Evolutionary conservation across 2,113 vertebrate genomes (phyloP).

Genomic region (Eonycteris spelaea): DNA sequence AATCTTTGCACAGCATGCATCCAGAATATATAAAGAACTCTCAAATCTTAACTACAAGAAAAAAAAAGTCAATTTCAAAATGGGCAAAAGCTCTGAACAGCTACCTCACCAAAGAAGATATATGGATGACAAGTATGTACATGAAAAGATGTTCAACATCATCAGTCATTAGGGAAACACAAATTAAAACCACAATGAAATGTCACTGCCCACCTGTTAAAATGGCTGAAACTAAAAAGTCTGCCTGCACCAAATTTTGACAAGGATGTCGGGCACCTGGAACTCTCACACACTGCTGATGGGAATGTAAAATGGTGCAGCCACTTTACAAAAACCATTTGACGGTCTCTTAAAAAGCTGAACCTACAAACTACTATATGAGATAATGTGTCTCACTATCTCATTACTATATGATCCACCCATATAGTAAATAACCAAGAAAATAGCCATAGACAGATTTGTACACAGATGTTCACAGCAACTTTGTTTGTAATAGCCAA

Average conservation of each 20-base stretch:
- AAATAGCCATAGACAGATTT: background rate
- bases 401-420: background rate
- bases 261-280: background rate
- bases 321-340: conserved; percentile 4
- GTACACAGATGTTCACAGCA: background rate
- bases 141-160: background rate
- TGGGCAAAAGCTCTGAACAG: background rate
- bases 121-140: background rate
- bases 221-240: conserved; percentile 3
- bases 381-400: background rate
- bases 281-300: background rate
- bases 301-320: background rate
- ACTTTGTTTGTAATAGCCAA: conserved; percentile 38
- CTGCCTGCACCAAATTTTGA: background rate
- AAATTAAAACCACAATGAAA: conserved; percentile 6
- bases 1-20: background rate
- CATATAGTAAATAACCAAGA: conserved; percentile 29
- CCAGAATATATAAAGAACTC: background rate
- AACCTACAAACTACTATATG: background rate
- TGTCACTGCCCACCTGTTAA: background rate
- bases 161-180: background rate
- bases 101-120: background rate
- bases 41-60: conserved; percentile 15
- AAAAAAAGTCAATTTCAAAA: background rate
- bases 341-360: conserved; percentile 30